These are phyloP conservation scores for Homarus americanus DNA, from an alignment of 1,140 invertebrate species.

Conservation along the genomic window DNA sequence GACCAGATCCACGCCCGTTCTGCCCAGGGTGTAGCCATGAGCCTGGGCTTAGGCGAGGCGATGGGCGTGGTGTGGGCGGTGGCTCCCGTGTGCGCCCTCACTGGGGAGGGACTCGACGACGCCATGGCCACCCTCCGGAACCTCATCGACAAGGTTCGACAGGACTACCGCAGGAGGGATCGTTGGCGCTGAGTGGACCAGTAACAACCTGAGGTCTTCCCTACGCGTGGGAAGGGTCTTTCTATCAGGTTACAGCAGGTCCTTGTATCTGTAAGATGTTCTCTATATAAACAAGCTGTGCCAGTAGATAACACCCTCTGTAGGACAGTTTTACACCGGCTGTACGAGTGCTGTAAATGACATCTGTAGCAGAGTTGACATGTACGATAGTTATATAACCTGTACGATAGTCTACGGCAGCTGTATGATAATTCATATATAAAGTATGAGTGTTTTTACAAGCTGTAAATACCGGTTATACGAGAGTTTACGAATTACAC, in stretches of 20 bases:
- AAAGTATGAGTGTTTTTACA: not conserved
- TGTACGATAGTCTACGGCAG: not conserved
- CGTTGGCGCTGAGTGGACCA: conserved; percentile 52
- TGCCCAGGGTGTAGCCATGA: conserved; percentile 59
- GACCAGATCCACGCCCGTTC: conserved; percentile 61
- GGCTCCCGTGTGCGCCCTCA: conserved; percentile 69
- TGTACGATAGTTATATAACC: not conserved
- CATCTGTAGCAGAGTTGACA: not conserved
- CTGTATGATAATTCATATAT: not conserved
- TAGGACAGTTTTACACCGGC: not conserved
- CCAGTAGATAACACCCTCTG: not conserved
- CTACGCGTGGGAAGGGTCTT: not conserved
- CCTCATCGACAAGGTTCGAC: conserved; percentile 61
- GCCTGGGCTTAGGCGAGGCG: conserved; percentile 64
- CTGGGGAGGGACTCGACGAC: conserved; percentile 69
- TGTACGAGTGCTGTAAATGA: not conserved
- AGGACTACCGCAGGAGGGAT: conserved; percentile 63
- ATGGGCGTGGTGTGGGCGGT: conserved; percentile 74
- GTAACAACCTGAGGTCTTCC: not conserved
- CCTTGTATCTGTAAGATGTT: not conserved
- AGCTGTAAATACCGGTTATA: conserved; percentile 16
- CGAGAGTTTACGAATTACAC: not conserved
- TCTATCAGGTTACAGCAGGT: not conserved
- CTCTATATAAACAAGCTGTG: not conserved
- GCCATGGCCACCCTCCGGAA: conserved; percentile 59